These are phyloP conservation scores for Crotophaga sulcirostris DNA, from an alignment of 2,113 vertebrate genomes.

Conservation along the genomic window DNA sequence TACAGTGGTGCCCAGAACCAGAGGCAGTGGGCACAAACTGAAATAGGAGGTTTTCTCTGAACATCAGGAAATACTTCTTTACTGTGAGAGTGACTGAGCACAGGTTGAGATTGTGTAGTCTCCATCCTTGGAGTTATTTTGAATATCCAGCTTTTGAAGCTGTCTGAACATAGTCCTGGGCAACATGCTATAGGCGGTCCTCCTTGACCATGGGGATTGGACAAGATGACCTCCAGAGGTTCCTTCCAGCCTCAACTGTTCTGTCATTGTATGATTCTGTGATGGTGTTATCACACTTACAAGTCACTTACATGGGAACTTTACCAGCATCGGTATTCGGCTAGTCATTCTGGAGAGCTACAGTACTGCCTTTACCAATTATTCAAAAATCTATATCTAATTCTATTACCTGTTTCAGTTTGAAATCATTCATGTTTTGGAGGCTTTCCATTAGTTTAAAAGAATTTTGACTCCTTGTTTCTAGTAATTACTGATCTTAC, in stretches of 20 bases:
- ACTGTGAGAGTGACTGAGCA: accelerated
- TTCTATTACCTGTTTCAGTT: background rate
- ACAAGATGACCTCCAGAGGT: background rate
- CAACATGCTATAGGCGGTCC: background rate
- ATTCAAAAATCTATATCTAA: background rate
- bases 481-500: background rate
- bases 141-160: background rate
- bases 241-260: background rate
- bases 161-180: background rate
- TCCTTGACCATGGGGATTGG: background rate
- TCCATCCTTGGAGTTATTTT: background rate
- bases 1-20: background rate
- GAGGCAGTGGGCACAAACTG: background rate
- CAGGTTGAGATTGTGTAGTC: background rate
- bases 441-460: background rate
- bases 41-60: too few relatives aligned
- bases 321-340: background rate
- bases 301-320: background rate
- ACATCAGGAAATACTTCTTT: background rate
- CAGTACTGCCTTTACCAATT: background rate
- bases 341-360: background rate
- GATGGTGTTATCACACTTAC: background rate
- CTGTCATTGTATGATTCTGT: background rate
- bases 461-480: background rate
- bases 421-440: background rate